These are phyloP conservation scores for Lepidonotus clava DNA, from an alignment of 2,888 invertebrate species.

Conservation along the genomic window DNA sequence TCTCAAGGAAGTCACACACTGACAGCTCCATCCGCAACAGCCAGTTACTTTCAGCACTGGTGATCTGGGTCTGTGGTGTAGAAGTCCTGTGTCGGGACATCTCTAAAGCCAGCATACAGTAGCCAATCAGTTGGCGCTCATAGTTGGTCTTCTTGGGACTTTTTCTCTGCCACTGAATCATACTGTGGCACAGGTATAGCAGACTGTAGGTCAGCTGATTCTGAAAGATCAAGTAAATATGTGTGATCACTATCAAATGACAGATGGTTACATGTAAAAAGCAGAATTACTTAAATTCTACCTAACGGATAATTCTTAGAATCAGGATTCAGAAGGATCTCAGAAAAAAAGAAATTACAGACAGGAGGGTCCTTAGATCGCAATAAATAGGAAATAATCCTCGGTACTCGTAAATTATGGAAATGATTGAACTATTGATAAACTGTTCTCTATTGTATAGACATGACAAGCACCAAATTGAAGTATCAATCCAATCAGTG, in stretches of 20 bases:
- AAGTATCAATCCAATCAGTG: no score
- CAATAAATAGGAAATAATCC: no score
- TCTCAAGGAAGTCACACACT: conserved; percentile 57
- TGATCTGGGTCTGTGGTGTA: conserved; percentile 17
- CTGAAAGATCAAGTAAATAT: conserved; percentile 25
- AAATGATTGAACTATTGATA: no score
- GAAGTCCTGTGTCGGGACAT: conserved; percentile 56
- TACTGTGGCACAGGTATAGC: conserved; percentile 54
- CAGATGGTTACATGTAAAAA: not conserved
- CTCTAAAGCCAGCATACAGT: conserved; percentile 59
- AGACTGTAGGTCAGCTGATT: conserved; percentile 60
- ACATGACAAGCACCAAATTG: no score
- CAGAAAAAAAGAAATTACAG: not conserved
- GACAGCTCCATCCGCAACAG: conserved; percentile 56
- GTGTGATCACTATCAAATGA: not conserved
- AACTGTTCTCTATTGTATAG: no score
- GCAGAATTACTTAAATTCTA: no score
- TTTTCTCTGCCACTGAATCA: conserved; percentile 54
- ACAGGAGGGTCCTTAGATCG: no score
- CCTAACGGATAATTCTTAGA: no score
- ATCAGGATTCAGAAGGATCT: not conserved
- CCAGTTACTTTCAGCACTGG: conserved; percentile 58
- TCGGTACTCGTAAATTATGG: no score
- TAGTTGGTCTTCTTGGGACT: conserved; percentile 36
- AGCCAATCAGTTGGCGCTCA: conserved; percentile 48